phyloP scores from a whole-genome alignment of 2,797 vertebrate genomes.

The Nyctalus aviator region DNA sequence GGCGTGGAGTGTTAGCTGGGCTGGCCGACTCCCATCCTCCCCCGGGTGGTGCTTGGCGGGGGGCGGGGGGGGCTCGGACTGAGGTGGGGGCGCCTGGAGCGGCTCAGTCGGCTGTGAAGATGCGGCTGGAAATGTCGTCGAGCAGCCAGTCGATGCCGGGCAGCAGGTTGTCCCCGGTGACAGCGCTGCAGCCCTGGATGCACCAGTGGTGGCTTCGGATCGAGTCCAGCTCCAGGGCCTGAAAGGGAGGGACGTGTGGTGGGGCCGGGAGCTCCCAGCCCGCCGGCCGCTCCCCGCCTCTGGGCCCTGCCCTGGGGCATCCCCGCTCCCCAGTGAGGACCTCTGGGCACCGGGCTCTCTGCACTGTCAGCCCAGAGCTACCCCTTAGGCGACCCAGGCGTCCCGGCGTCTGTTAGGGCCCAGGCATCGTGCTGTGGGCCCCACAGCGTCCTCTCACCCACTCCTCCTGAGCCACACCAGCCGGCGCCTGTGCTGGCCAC shows the following conservation, averaged over 20 bases:
- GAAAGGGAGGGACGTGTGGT: not conserved
- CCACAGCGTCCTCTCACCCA: not conserved
- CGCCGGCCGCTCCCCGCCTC: accelerated
- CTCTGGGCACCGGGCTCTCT: not conserved
- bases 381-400: not conserved
- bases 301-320: not conserved
- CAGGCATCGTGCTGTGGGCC: not conserved
- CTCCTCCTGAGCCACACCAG: not conserved
- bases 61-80: not conserved
- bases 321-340: not conserved
- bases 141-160: conserved; percentile 93
- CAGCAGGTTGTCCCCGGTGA: conserved; percentile 94
- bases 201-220: conserved; percentile 96
- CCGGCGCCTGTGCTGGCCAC: not conserved
- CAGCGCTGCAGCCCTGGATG: conserved; percentile 93
- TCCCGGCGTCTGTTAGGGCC: not conserved
- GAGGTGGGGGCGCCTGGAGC: not conserved
- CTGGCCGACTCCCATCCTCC: not conserved
- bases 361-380: not conserved
- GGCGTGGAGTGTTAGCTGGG: not conserved
- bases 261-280: not conserved
- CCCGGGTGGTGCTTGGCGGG: not conserved
- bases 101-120: conserved; percentile 92
- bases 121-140: conserved; percentile 93
- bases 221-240: conserved; percentile 91